Conservation (phyloP, 1,140 invertebrate genomes). For the Drosophila busckii region DNA sequence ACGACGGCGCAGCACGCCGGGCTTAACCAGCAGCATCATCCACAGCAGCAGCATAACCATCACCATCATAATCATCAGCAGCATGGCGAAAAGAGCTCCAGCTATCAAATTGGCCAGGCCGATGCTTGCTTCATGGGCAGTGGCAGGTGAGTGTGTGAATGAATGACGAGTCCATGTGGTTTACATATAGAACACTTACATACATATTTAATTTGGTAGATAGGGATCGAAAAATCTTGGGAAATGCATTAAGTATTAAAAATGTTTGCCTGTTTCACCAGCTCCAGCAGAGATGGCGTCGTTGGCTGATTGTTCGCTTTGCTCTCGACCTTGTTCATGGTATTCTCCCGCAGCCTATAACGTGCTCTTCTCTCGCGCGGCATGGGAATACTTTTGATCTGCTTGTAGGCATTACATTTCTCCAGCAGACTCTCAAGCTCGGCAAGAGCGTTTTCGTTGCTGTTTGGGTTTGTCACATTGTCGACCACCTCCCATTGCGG, state of each 20-base stretch:
- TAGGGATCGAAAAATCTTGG: constrained; percentile 5
- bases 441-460: constrained; percentile 3
- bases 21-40: constrained; percentile 23
- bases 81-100: constrained; percentile 59
- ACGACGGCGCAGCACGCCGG: neutral
- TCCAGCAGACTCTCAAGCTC: constrained; percentile 42
- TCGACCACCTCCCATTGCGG: constrained; percentile 38
- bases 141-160: constrained; percentile 49
- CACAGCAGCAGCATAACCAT: constrained; percentile 24
- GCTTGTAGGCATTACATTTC: constrained; percentile 27
- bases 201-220: constrained; percentile 50
- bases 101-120: constrained; percentile 63
- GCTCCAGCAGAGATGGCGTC: constrained; percentile 36
- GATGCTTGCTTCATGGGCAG: constrained; percentile 66
- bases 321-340: neutral
- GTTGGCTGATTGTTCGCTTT: neutral
- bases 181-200: constrained; percentile 7
- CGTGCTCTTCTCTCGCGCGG: neutral
- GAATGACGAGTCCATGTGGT: neutral
- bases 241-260: constrained; percentile 25
- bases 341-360: neutral
- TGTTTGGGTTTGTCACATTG: neutral
- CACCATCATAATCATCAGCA: constrained; percentile 29
- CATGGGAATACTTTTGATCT: neutral
- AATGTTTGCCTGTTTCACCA: constrained; percentile 35